Evolutionary conservation across 2,797 vertebrate species (phyloP).

Genomic region (Phoxinus dragarum): DNA sequence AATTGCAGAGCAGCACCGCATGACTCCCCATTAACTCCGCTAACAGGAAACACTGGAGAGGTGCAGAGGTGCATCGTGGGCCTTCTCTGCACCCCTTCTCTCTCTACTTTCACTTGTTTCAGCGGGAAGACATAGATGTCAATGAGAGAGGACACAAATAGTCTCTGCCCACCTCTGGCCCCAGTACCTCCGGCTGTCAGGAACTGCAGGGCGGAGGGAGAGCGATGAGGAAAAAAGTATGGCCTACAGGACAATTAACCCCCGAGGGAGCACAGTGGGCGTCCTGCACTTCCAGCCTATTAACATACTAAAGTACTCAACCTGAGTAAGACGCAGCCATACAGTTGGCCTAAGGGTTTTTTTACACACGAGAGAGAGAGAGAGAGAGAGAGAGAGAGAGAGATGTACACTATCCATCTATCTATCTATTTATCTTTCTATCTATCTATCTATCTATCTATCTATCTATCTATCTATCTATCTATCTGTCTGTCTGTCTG

Average conservation of each 20-base stretch:
- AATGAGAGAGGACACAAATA: constrained; percentile 48
- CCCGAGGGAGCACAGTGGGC: constrained; percentile 70
- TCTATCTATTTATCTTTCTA: not conserved
- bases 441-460: not conserved
- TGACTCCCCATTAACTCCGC: constrained; percentile 55
- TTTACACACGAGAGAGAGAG: not conserved
- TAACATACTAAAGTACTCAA: constrained; percentile 50
- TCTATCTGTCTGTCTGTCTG: not conserved
- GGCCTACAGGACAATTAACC: constrained; percentile 72
- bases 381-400: no score
- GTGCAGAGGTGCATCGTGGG: constrained; percentile 13
- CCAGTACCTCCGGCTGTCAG: constrained; percentile 18
- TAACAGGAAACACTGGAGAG: constrained; percentile 41
- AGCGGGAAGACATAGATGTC: constrained; percentile 62
- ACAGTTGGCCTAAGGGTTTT: not conserved
- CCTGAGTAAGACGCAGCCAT: constrained; percentile 31
- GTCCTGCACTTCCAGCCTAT: constrained; percentile 56
- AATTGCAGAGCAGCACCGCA: constrained; percentile 45
- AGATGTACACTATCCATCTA: not conserved
- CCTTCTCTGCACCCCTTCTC: constrained; percentile 3
- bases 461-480: not conserved
- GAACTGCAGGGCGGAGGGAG: constrained; percentile 13
- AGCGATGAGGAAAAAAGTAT: constrained; percentile 1
- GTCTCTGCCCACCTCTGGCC: constrained; percentile 31
- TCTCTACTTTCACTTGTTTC: constrained; percentile 13